Evolutionary conservation across 2,888 invertebrate genomes (phyloP), one percentile per base, ranked within the genome.

Genomic region (Gastrophysa polygoni): DNA sequence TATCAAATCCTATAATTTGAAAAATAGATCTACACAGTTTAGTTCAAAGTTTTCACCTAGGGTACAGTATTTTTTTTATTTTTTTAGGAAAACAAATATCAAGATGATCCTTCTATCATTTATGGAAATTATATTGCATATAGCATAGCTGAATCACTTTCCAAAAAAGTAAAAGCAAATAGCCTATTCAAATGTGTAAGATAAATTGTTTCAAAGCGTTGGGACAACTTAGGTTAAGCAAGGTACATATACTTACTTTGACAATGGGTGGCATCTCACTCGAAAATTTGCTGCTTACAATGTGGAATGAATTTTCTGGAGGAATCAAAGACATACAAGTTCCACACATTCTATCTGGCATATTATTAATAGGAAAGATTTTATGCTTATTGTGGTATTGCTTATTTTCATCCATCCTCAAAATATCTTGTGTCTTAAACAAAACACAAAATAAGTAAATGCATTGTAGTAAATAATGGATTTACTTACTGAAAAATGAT

Each of bases 311-410:
- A 2, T 54, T 14, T 14, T 54, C 54, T 4, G 43, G 17, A 20
- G 54, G 54, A 11, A 54, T 44, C 17, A 54, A 24, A 8, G 43
- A 54, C 54, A 54, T 54, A 17, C 54, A 54, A 16, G 43, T 54
- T 20, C 54, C 24, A 24, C 54, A 54, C 43, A 43, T 54, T 29
- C 54, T 54, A 54, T 54, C 54, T 14, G 54, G 54, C 54, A 54
- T 54, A 34, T 54, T 24, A 43, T 16, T 54, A 17, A 8, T 16
- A 7, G 54, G 54, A 10, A 43, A 5, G 1, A 54, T 38, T 38
- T 38, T 38, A 38, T n/a, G 38, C 14, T 2, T 38, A n/a, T 14
- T 38, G 14, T 38, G 38, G 6, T 38, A 14, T 38, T 38, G 38
- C 14, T 38, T 38, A 3, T 38, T 32, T 11, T 32, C 38, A 1